Conservation (phyloP, 1,140 invertebrate species). For the Zaprionus camerounensis region DNA sequence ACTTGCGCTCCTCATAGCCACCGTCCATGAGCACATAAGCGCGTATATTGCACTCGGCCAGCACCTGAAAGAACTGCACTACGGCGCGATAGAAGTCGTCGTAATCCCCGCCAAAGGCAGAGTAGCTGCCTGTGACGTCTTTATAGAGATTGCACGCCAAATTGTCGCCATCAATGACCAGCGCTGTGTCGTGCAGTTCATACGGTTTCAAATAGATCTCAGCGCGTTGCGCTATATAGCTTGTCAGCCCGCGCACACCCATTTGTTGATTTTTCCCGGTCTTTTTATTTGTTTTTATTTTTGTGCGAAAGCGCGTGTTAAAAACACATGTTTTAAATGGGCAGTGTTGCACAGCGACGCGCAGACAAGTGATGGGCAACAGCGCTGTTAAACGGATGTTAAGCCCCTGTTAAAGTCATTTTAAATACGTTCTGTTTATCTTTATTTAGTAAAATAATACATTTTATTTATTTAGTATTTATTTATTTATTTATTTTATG, state of each 20-base stretch:
- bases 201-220: constrained; percentile 87
- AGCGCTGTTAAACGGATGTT: constrained; percentile 2
- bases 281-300: constrained; percentile 47
- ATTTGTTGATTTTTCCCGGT: constrained; percentile 83
- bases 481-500: too few relatives aligned
- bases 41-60: constrained; percentile 89
- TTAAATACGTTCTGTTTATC: too few relatives aligned
- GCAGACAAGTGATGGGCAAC: constrained; percentile 21
- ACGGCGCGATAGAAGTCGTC: constrained; percentile 89
- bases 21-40: constrained; percentile 94
- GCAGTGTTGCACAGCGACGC: constrained; percentile 15
- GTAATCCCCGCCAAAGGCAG: constrained; percentile 94
- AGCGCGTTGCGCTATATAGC: constrained; percentile 90
- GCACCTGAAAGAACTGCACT: constrained; percentile 89
- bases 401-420: too few relatives aligned
- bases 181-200: constrained; percentile 88
- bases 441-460: too few relatives aligned
- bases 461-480: too few relatives aligned
- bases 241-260: constrained; percentile 93
- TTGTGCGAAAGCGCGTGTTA: constrained; percentile 51
- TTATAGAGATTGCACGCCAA: constrained; percentile 90
- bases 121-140: constrained; percentile 86
- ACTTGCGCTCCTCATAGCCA: constrained; percentile 90
- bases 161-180: constrained; percentile 94
- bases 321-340: constrained; percentile 10